Evolutionary conservation across 2,797 vertebrate species (phyloP), one percentile per base, ranked within the genome.

Genomic region (Acanthurus leucopareius): DNA sequence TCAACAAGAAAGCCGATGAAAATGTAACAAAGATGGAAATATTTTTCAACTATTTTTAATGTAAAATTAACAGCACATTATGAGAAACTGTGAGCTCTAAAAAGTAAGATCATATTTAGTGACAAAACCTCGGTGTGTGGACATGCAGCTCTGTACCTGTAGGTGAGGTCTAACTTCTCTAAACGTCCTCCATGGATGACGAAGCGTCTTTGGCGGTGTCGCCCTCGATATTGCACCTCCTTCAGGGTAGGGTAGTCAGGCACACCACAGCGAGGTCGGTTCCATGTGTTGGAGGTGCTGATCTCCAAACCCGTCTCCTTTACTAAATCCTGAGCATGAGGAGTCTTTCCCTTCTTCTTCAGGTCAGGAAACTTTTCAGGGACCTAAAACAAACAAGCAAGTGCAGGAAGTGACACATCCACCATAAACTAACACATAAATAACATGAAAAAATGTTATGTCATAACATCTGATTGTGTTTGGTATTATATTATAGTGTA

Each of bases 151-250:
- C 19, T 51, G 89, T 96, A 98, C 97, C 95, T 97, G 94, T 98
- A 98, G 38, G 97, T 98, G 87, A 98, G 96, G 77, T 97, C 92
- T 0, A 83, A 96, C 91, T 96, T 97, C 71, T 97, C 96, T 95
- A 96, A 94, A 53, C 95, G 96, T 2, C 96, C 96, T 0, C 97
- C 97, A 0, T 96, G 95, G 62, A 98, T 92, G 40, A 97, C 96
- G 0, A 96, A 98, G 49, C 97, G 95, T 67, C 96, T 96, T 85
- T 96, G 95, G 40, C 97, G 92, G 74, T 95, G 95, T 3, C 88
- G 93, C 3, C 89, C 89, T 0, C n/a, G 87, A 9, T 85, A 51
- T 14, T 72, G 88, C 7, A 86, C 56, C 0, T 91, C 91, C 0
- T 82, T 89, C 1, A 73, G 79, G 10, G 0, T 32, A 0, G 94